Conservation (phyloP, 2,113 vertebrate genomes). For the Nothoprocta perdicaria region DNA sequence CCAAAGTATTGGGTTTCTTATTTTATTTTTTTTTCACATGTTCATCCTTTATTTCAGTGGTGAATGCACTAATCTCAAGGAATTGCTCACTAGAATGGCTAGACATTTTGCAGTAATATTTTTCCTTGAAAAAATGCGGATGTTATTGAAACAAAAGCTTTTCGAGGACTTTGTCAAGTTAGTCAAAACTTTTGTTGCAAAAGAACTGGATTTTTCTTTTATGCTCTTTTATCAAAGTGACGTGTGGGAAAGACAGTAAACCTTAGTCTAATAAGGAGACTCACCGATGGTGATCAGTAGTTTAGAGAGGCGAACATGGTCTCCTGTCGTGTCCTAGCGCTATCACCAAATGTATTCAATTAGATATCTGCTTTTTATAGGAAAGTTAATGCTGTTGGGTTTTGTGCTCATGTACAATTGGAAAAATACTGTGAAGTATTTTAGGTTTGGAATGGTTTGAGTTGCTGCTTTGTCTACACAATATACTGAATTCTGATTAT, state of each 20-base stretch:
- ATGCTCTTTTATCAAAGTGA: not conserved
- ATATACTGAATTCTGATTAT: not conserved
- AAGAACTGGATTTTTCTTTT: not conserved
- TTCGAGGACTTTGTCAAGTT: not conserved
- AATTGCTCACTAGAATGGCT: not conserved
- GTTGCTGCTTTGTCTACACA: not conserved
- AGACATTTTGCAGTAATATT: not conserved
- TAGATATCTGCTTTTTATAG: not conserved
- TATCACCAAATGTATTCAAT: not conserved
- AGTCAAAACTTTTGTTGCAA: not conserved
- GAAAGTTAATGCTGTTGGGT: not conserved
- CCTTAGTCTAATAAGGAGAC: not conserved
- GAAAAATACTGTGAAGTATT: not conserved
- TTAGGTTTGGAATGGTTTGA: rapidly evolving
- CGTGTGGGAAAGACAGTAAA: not conserved
- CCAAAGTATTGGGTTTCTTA: not conserved
- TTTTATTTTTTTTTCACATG: not conserved
- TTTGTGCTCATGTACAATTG: not conserved
- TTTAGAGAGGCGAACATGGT: not conserved
- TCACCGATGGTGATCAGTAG: not conserved
- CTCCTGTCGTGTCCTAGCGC: not conserved
- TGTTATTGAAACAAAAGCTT: not conserved
- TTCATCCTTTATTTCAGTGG: not conserved
- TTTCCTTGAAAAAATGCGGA: not conserved
- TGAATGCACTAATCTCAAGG: not conserved